phyloP scores from a whole-genome alignment of 2,888 invertebrate species.

The Glomeris marginata region DNA sequence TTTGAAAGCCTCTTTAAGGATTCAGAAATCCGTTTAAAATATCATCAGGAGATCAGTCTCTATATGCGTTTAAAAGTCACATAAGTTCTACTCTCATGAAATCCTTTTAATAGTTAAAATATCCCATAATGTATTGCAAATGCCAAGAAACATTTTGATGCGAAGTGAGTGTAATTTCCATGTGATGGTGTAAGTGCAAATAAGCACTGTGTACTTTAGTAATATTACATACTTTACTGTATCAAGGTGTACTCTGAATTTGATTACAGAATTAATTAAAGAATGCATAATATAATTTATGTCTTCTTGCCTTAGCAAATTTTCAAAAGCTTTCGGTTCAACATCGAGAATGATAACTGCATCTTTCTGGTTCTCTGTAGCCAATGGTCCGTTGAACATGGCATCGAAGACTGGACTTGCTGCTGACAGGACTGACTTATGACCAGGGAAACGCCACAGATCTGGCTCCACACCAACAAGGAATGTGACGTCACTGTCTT shows the following conservation, averaged over 20 bases:
- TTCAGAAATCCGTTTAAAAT: too few relatives aligned
- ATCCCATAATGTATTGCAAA: too few relatives aligned
- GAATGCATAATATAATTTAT: neutral
- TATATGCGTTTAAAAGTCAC: too few relatives aligned
- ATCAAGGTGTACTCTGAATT: too few relatives aligned
- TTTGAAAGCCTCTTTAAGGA: too few relatives aligned
- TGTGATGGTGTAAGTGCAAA: too few relatives aligned
- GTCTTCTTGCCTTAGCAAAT: constrained; percentile 41
- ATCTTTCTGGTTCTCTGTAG: constrained; percentile 21
- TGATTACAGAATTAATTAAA: too few relatives aligned
- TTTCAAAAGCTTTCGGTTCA: constrained; percentile 50
- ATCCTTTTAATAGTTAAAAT: too few relatives aligned
- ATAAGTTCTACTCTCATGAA: too few relatives aligned
- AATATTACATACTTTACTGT: neutral
- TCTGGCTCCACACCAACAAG: constrained; percentile 43
- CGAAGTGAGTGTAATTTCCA: too few relatives aligned
- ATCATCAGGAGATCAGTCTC: too few relatives aligned
- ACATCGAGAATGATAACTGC: constrained; percentile 35
- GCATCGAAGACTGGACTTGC: constrained; percentile 48
- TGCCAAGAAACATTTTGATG: too few relatives aligned
- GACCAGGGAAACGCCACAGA: constrained; percentile 52
- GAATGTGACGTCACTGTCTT: constrained; percentile 43
- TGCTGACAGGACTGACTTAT: constrained; percentile 44
- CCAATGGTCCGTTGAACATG: constrained; percentile 37
- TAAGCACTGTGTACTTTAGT: neutral